Evolutionary conservation across 1,140 invertebrate species (phyloP).

Genomic region (Diuraphis noxia): DNA sequence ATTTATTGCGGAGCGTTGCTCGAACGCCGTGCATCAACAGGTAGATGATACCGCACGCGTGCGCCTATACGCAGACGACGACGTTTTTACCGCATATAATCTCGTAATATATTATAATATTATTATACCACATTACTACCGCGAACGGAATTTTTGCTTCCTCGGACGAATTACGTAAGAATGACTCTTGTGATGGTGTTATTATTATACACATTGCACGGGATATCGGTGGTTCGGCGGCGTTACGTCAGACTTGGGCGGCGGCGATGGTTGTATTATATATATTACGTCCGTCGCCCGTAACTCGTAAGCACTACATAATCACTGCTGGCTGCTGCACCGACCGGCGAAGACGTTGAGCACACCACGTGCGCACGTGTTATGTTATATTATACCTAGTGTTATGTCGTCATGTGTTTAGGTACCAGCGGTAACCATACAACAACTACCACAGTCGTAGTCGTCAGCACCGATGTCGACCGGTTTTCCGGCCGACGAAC

Average conservation of each 20-base stretch:
- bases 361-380: background rate
- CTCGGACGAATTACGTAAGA: background rate
- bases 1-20: background rate
- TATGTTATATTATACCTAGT: background rate
- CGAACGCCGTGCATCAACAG: background rate
- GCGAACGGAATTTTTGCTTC: constrained; percentile 13
- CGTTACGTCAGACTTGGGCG: background rate
- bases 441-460: too few relatives aligned
- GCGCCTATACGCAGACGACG: background rate
- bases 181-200: background rate
- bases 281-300: background rate
- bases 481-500: background rate
- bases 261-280: too few relatives aligned
- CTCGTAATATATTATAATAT: background rate
- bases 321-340: too few relatives aligned
- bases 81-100: background rate
- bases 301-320: background rate
- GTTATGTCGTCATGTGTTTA: too few relatives aligned
- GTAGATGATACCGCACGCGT: background rate
- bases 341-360: background rate
- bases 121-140: background rate
- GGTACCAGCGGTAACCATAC: background rate
- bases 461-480: background rate
- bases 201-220: too few relatives aligned
- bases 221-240: background rate